A percentile compares a stretch with the other conserved stretches of the same genome.
phyloP scores from a whole-genome alignment of 2,113 vertebrate species.

The Limnothrissa miodon region DNA sequence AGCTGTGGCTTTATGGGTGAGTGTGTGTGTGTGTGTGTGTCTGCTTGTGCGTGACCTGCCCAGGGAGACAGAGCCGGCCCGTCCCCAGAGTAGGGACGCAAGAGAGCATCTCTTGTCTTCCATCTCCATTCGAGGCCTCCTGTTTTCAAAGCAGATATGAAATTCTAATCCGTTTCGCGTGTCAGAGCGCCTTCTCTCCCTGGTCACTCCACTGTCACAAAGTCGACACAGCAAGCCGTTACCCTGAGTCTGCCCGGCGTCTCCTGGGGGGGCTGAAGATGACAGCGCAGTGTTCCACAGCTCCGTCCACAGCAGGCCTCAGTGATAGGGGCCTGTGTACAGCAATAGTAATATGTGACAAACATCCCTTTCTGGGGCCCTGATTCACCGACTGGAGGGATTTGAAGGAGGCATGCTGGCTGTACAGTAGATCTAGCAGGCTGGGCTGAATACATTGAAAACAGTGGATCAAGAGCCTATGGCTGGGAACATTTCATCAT shows the following conservation, averaged over 20 bases:
- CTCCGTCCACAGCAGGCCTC: not conserved
- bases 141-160: slow-evolving; percentile 17
- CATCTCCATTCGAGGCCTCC: not conserved
- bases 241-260: not conserved
- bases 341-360: not conserved
- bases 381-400: not conserved
- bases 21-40: not conserved
- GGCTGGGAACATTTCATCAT: not conserved
- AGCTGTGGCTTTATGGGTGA: not conserved
- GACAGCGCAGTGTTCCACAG: not conserved
- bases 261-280: not conserved
- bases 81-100: not conserved
- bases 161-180: not conserved
- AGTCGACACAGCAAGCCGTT: not conserved
- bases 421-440: not conserved
- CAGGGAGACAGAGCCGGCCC: not conserved
- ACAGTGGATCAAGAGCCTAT: not conserved
- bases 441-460: not conserved
- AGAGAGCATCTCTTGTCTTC: not conserved
- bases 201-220: slow-evolving; percentile 2
- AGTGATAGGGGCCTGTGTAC: not conserved
- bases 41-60: not conserved
- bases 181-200: not conserved
- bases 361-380: not conserved
- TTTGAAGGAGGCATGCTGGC: not conserved